phyloP scores from a whole-genome alignment of 1,140 invertebrate species.

The Eupeodes corollae region DNA sequence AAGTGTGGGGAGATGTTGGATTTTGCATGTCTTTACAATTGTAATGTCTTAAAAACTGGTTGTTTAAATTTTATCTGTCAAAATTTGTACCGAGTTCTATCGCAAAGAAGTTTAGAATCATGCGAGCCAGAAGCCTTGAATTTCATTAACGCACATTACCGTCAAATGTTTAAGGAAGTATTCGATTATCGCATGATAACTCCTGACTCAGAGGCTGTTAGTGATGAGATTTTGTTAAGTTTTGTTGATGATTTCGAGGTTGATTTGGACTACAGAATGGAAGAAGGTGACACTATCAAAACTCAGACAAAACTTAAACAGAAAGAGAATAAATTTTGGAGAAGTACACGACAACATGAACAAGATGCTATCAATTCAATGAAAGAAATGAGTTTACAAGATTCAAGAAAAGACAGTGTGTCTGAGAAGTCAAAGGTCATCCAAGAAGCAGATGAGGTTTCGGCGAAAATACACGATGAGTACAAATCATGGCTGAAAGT shows the following conservation, averaged over 20 bases:
- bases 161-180: slow-evolving; percentile 28
- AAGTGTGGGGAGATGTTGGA: slow-evolving; percentile 55
- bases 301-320: slow-evolving; percentile 2
- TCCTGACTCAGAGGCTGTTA: slow-evolving; percentile 42
- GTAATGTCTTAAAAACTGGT: slow-evolving; percentile 44
- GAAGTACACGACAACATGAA: slow-evolving; percentile 23
- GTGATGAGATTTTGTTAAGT: slow-evolving; percentile 40
- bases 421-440: slow-evolving; percentile 7
- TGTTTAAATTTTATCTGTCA: slow-evolving; percentile 54
- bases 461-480: slow-evolving; percentile 12
- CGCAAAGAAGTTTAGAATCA: slow-evolving; percentile 45
- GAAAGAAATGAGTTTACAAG: slow-evolving; percentile 21
- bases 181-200: slow-evolving; percentile 43
- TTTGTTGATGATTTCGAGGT: slow-evolving; percentile 38
- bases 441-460: slow-evolving; percentile 6
- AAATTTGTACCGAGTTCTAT: slow-evolving; percentile 51
- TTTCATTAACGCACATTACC: slow-evolving; percentile 46
- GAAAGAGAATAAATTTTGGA: not conserved
- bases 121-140: slow-evolving; percentile 44
- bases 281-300: slow-evolving; percentile 12
- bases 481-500: slow-evolving; percentile 26
- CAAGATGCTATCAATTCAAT: slow-evolving; percentile 29
- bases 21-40: slow-evolving; percentile 50
- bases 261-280: slow-evolving; percentile 27
- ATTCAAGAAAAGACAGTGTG: slow-evolving; percentile 1